These are phyloP conservation scores for Temnothorax curvispinosus DNA, from an alignment of 1,140 invertebrate genomes.

Conservation along the genomic window DNA sequence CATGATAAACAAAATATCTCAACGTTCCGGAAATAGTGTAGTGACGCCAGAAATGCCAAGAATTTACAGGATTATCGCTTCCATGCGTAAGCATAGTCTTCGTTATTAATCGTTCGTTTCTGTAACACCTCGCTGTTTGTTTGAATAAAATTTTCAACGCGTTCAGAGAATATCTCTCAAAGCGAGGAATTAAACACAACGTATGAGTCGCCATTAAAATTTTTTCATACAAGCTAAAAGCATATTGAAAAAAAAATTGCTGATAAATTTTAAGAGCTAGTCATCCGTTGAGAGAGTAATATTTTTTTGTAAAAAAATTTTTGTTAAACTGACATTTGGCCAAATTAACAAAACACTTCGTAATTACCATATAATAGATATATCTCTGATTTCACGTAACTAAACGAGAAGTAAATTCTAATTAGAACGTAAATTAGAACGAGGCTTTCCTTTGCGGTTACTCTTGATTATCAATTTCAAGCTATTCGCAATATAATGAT, in stretches of 20 bases:
- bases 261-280: background rate
- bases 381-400: constrained; percentile 7
- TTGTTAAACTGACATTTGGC: background rate
- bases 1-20: constrained; percentile 44
- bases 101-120: constrained; percentile 43
- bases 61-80: constrained; percentile 16
- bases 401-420: constrained; percentile 7
- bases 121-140: constrained; percentile 5
- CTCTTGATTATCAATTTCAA: constrained; percentile 16
- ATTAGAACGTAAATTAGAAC: constrained; percentile 20
- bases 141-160: background rate
- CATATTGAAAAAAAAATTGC: background rate
- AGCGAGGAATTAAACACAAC: background rate
- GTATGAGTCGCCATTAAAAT: background rate
- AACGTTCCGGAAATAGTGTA: constrained; percentile 20
- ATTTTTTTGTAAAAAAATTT: background rate
- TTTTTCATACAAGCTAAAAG: background rate
- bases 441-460: background rate
- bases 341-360: background rate
- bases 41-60: background rate
- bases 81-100: constrained; percentile 13
- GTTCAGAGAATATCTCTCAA: background rate
- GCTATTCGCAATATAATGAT: background rate
- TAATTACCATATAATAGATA: background rate
- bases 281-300: background rate